Evolutionary conservation across 2,113 vertebrate genomes (phyloP), one percentile per base, ranked within the genome.

Genomic region (Atherinomorus stipes): DNA sequence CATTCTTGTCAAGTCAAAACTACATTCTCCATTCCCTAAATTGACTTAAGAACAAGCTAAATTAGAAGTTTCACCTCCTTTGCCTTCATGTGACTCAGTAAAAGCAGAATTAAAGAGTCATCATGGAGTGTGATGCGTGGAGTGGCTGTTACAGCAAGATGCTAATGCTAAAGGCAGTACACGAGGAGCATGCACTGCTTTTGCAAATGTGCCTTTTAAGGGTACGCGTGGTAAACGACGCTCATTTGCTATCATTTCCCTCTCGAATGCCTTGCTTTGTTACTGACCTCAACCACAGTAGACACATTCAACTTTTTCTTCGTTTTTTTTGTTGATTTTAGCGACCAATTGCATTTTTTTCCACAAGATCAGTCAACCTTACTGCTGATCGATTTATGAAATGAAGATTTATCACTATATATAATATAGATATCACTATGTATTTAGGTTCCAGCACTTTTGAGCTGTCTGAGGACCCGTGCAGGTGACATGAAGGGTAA

Each of bases 401-500:
- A 76, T 54, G 34, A 83, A 74, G 67, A 74, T 61, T 34, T 76
- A 66, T 72, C 70, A 56, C 40, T 42, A n/a, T 47, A 34, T 34
- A 34, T 34, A 34, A 7, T 34, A 34, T 8, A 34, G 31, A 34
- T 34, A 34, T 34, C 31, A 34, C 40, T 51, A 49, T 78, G 71
- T 86, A 73, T 81, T 63, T 75, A 61, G 57, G 77, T 75, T 79
- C 78, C 59, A 75, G 80, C 78, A 87, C 74, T 83, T 91, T 84
- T 74, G 66, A 58, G 45, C 79, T 50, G 60, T 76, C 60, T 54
- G 72, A 54, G 64, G 80, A 85, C 45, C 68, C 65, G 62, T 70
- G 59, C 82, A 70, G 87, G 60, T 21, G 64, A 70, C 47, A 38
- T 68, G 64, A 87, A 81, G 59, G 84, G 74, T 85, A 88, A 67